A percentile compares a stretch with the other conserved stretches of the same genome.
Conservation (phyloP, 1,140 invertebrate species). For the Portunus trituberculatus region DNA sequence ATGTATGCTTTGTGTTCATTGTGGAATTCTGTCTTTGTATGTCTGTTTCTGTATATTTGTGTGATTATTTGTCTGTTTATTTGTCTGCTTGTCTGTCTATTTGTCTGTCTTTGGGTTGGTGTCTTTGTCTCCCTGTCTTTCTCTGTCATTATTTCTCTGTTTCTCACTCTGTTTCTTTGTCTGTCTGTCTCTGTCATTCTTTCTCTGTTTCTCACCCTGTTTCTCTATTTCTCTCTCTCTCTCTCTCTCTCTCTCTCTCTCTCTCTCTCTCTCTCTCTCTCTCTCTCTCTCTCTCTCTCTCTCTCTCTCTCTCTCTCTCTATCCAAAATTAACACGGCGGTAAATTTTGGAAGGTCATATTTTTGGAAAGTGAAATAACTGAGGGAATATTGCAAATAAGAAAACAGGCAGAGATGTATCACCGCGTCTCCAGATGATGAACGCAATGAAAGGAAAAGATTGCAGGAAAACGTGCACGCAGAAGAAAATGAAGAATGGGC, state of each 20-base stretch:
- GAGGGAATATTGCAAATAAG: not conserved
- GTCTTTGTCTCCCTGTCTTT: not conserved
- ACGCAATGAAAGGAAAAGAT: not conserved
- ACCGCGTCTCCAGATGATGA: not conserved
- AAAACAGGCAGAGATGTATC: not conserved
- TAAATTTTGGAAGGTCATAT: not conserved
- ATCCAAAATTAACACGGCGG: not conserved
- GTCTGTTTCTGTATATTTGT: not conserved
- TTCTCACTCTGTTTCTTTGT: not conserved
- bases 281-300: constrained; percentile 18
- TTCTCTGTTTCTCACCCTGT: too few species aligned
- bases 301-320: not conserved
- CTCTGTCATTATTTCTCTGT: not conserved
- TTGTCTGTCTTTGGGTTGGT: not conserved
- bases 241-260: constrained; percentile 20
- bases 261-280: constrained; percentile 20
- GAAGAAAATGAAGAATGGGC: not conserved
- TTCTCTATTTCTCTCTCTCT: not conserved
- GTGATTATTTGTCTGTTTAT: not conserved
- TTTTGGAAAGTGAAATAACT: not conserved
- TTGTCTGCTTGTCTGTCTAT: not conserved
- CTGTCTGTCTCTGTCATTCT: not conserved
- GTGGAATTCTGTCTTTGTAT: not conserved
- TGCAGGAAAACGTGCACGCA: not conserved
- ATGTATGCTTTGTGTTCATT: not conserved